These are phyloP conservation scores for Heterodera carotae DNA, from an alignment of 1,140 invertebrate genomes.

Conservation along the genomic window DNA sequence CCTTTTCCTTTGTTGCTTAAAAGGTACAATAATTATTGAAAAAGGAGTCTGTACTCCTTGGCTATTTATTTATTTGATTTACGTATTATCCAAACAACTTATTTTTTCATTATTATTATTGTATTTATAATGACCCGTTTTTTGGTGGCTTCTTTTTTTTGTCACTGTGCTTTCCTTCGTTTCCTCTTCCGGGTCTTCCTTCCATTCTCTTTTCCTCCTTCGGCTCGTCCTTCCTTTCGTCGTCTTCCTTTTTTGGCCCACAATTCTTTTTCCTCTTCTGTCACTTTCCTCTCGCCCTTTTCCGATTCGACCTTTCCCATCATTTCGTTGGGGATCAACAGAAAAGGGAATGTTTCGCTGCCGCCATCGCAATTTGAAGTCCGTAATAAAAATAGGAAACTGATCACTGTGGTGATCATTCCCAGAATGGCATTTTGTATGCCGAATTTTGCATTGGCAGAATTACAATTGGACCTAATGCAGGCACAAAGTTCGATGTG, in stretches of 20 bases:
- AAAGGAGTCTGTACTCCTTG: too few relatives aligned
- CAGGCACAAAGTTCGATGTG: conserved; percentile 56
- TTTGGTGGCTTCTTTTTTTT: too few relatives aligned
- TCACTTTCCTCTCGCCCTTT: neutral
- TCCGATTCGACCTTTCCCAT: neutral
- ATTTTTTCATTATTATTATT: too few relatives aligned
- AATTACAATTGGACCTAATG: conserved; percentile 47
- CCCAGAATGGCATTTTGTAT: neutral
- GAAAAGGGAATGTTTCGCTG: neutral
- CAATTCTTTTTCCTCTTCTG: neutral
- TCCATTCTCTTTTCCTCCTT: neutral
- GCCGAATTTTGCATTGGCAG: neutral
- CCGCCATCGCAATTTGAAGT: neutral
- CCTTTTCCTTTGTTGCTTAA: too few relatives aligned
- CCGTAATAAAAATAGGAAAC: neutral
- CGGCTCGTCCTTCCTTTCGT: neutral
- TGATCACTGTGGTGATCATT: neutral
- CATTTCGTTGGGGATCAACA: neutral
- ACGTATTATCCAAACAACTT: too few relatives aligned
- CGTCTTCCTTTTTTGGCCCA: neutral
- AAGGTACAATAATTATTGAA: too few relatives aligned
- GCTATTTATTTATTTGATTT: too few relatives aligned
- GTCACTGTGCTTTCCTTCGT: neutral
- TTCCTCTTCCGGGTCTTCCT: too few relatives aligned
- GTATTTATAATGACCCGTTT: too few relatives aligned